Evolutionary conservation across 53 echinoderm and acorn worm genomes (phyloP), one percentile per base, ranked within the genome.

Genomic region (Zoroaster sp.): DNA sequence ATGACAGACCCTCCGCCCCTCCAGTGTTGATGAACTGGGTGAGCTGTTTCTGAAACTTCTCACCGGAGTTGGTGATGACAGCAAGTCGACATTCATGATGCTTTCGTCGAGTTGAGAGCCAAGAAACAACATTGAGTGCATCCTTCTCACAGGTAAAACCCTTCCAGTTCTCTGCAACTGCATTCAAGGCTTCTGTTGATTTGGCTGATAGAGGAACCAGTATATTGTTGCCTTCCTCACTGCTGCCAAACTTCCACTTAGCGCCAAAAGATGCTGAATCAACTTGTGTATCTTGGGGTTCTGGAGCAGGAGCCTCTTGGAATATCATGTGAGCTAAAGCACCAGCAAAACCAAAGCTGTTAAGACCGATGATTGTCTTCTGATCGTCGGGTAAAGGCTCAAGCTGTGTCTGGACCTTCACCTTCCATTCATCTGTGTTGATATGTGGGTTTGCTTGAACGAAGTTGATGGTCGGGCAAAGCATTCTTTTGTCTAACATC

Each of bases 291-390:
- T 79, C 33, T 33, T 20, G 25, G 59, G 59, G 28, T 2, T 59
- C 59, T 59, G 21, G 25, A 42, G 33, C 66, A 1, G 95, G 95
- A 63, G 97, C 86, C 54, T 97, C 97, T 88, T 92, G 72, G 32
- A 97, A 92, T 43, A 97, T 90, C 31, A 92, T 87, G 77, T 97
- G 97, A 7, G 97, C 97, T 39, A 97, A 53, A 30, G 97, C 94
- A 23, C 97, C 97, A 11, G 97, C 97, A 83, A 97, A 97, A 2
- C 97, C 97, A 31, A 97, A 97, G 34, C 95, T 95, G 91, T 97
- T 97, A 25, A 97, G 82, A 1, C 95, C 97, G 31, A 97, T 88
- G 51, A 90, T 94, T 72, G 88, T 87, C 12, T 92, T 90, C 25
- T 86, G 89, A 15, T 88, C 77, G 20, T 87, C 59, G 2, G 81